phyloP scores from a whole-genome alignment of 2,797 vertebrate species.

The Amniataba percoides region DNA sequence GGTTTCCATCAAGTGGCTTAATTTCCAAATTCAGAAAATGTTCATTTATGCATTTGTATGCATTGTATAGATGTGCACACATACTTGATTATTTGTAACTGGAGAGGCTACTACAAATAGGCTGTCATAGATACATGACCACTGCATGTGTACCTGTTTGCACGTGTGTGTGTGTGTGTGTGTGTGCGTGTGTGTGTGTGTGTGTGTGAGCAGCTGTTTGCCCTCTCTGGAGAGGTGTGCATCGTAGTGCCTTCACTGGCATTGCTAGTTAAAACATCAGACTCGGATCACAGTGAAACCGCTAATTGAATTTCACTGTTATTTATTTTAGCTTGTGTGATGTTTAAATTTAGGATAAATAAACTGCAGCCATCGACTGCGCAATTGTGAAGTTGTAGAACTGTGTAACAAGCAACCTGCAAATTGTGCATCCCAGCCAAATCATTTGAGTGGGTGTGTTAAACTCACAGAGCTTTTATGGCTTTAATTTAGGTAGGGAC shows the following conservation, averaged over 20 bases:
- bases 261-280: slow-evolving; percentile 50
- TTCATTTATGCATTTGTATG: background rate
- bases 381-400: slow-evolving; percentile 35
- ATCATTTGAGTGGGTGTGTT: slow-evolving; percentile 10
- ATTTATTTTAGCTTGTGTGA: slow-evolving; percentile 56
- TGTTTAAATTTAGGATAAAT: slow-evolving; percentile 54
- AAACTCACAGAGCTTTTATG: background rate
- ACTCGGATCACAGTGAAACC: slow-evolving; percentile 47
- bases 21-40: background rate
- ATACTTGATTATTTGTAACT: background rate
- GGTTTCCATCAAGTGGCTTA: background rate
- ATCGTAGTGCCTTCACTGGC: slow-evolving; percentile 14
- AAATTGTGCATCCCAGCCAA: slow-evolving; percentile 8
- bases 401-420: slow-evolving; percentile 19
- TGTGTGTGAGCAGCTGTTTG: slow-evolving; percentile 8
- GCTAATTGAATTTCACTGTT: slow-evolving; percentile 63
- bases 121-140: background rate
- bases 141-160: background rate
- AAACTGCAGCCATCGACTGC: slow-evolving; percentile 20
- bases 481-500: slow-evolving; percentile 2
- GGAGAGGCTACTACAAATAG: background rate
- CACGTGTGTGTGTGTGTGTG: too few species aligned
- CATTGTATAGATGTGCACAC: too few species aligned
- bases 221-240: slow-evolving; percentile 30
- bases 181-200: slow-evolving; percentile 5